These are phyloP conservation scores for Carcharodon carcharias DNA, from an alignment of 2,797 vertebrate genomes.

Conservation along the genomic window DNA sequence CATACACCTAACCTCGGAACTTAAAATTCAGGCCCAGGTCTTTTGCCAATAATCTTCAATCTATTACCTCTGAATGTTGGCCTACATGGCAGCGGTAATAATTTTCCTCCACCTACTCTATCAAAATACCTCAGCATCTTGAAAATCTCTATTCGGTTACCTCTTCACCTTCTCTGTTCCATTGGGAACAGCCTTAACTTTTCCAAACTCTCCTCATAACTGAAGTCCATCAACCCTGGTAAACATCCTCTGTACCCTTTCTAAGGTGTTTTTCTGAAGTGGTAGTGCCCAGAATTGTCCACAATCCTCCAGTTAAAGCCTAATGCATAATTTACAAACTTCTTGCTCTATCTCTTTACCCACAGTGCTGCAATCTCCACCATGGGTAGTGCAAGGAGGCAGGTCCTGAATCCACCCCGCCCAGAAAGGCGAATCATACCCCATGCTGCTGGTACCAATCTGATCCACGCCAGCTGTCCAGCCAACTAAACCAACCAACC, in stretches of 20 bases:
- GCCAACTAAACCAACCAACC: too few species aligned
- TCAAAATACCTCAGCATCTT: neutral
- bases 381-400: too few species aligned
- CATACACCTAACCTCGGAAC: too few species aligned
- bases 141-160: too few species aligned
- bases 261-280: neutral
- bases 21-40: too few species aligned
- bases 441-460: too few species aligned
- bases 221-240: neutral
- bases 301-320: neutral
- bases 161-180: neutral
- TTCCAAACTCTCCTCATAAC: neutral
- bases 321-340: neutral
- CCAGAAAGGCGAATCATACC: too few species aligned
- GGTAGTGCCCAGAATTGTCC: neutral
- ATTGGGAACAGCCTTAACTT: neutral
- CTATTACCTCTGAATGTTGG: neutral
- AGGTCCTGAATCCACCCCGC: too few species aligned
- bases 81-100: neutral
- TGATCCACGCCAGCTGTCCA: too few species aligned
- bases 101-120: neutral
- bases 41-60: neutral
- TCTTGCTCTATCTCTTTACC: neutral
- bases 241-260: neutral
- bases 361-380: too few species aligned